Evolutionary conservation across 2,888 invertebrate species (phyloP).

Genomic region (Protonemura montana): DNA sequence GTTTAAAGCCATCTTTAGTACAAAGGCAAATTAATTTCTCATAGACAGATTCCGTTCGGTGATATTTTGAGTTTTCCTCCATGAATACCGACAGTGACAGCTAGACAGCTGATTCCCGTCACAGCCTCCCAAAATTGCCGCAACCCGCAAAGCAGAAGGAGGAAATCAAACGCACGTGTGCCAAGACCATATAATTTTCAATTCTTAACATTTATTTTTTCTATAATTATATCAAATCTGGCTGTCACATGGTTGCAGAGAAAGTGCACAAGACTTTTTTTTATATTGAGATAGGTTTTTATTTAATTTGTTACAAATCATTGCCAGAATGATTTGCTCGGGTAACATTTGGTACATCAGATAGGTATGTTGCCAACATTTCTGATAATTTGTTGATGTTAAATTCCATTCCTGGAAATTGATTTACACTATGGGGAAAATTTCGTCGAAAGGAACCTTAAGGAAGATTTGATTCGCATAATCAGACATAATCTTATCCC

Average conservation of each 20-base stretch:
- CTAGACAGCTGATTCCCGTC: background rate
- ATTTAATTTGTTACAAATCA: too few species aligned
- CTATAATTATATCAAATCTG: too few species aligned
- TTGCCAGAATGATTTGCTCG: background rate
- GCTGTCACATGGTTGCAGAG: too few species aligned
- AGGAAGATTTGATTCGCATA: slow-evolving; percentile 65
- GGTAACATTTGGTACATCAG: background rate
- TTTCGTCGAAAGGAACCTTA: slow-evolving; percentile 63
- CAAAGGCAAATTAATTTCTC: background rate
- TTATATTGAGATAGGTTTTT: too few species aligned
- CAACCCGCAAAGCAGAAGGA: too few species aligned
- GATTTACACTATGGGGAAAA: slow-evolving; percentile 53
- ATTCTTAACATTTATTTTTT: too few species aligned
- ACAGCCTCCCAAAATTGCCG: background rate
- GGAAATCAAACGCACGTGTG: too few species aligned
- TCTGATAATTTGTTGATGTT: background rate
- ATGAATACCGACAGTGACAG: background rate
- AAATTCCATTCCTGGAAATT: background rate
- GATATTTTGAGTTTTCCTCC: background rate
- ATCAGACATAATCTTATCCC: slow-evolving; percentile 65
- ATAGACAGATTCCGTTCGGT: background rate
- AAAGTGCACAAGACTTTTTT: too few species aligned
- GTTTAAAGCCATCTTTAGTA: background rate
- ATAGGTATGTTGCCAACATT: background rate
- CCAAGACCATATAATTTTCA: too few species aligned